These are phyloP conservation scores for Crocodylus rhombifer DNA, from an alignment of 2,797 vertebrate genomes.

Conservation along the genomic window DNA sequence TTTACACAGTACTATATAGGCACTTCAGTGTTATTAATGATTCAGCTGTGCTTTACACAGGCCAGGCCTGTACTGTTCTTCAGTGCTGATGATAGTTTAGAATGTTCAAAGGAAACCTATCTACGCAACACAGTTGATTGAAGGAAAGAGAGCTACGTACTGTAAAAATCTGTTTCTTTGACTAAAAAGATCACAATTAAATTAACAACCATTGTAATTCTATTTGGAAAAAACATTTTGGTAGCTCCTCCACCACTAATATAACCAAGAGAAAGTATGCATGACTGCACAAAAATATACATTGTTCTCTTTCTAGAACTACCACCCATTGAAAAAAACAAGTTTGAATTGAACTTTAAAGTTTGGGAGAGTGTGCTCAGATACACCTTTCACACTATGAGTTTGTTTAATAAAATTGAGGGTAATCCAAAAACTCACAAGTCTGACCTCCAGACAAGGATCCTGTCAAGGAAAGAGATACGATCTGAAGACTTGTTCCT, in stretches of 20 bases:
- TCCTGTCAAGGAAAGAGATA: background rate
- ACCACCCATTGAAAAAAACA: background rate
- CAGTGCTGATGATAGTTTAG: constrained; percentile 11
- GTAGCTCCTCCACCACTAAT: background rate
- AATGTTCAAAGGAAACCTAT: background rate
- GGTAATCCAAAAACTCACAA: background rate
- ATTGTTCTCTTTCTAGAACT: background rate
- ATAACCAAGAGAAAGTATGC: background rate
- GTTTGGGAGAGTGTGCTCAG: background rate
- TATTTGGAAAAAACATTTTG: background rate
- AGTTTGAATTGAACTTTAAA: background rate
- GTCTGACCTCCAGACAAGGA: background rate
- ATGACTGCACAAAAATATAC: background rate
- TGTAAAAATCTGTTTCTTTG: background rate
- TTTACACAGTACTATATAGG: constrained; percentile 86
- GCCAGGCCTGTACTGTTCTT: background rate
- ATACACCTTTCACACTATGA: background rate
- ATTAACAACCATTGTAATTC: background rate
- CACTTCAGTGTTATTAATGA: constrained; percentile 78
- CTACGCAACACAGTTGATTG: background rate
- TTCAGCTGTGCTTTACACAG: constrained; percentile 55
- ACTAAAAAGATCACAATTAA: background rate
- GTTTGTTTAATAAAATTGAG: background rate
- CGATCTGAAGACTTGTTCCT: no score
- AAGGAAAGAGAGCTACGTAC: background rate